Conservation (phyloP, 1,140 invertebrate species). For the Dendrolimus punctatus region DNA sequence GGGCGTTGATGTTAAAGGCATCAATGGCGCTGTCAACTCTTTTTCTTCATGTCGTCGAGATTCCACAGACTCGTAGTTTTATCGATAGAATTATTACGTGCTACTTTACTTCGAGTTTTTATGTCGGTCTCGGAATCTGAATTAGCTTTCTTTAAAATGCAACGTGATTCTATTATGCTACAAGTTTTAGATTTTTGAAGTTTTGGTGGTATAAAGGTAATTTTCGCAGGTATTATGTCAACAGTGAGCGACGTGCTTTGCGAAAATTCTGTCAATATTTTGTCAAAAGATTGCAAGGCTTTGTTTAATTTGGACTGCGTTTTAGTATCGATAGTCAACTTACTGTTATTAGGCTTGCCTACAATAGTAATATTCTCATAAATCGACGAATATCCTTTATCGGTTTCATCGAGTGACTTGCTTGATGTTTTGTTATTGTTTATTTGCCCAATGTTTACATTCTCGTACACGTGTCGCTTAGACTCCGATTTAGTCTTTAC, state of each 20-base stretch:
- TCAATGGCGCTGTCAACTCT: slow-evolving; percentile 53
- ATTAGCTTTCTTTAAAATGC: slow-evolving; percentile 72
- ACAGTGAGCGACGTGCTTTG: slow-evolving; percentile 32
- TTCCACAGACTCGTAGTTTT: slow-evolving; percentile 72
- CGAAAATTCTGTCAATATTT: slow-evolving; percentile 73
- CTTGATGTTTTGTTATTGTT: slow-evolving; percentile 22
- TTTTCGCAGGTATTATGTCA: slow-evolving; percentile 30
- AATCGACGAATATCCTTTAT: slow-evolving; percentile 58
- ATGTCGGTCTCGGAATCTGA: slow-evolving; percentile 48
- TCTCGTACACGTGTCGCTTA: slow-evolving; percentile 61
- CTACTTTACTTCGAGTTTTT: slow-evolving; percentile 40
- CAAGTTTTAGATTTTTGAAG: slow-evolving; percentile 76
- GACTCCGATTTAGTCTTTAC: slow-evolving; percentile 28
- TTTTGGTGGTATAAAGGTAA: slow-evolving; percentile 62
- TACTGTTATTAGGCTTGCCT: slow-evolving; percentile 44
- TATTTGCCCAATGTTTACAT: slow-evolving; percentile 50
- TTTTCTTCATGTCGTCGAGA: slow-evolving; percentile 69
- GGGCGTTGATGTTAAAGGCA: slow-evolving; percentile 39
- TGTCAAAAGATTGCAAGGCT: slow-evolving; percentile 77
- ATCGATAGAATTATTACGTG: slow-evolving; percentile 61
- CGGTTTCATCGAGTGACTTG: slow-evolving; percentile 45
- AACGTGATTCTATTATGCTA: slow-evolving; percentile 75
- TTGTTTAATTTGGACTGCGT: slow-evolving; percentile 73
- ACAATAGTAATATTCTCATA: slow-evolving; percentile 58
- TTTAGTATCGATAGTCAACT: slow-evolving; percentile 9